phyloP scores from a whole-genome alignment of 2,888 invertebrate species.

The Pachycephus smyrnensis region DNA sequence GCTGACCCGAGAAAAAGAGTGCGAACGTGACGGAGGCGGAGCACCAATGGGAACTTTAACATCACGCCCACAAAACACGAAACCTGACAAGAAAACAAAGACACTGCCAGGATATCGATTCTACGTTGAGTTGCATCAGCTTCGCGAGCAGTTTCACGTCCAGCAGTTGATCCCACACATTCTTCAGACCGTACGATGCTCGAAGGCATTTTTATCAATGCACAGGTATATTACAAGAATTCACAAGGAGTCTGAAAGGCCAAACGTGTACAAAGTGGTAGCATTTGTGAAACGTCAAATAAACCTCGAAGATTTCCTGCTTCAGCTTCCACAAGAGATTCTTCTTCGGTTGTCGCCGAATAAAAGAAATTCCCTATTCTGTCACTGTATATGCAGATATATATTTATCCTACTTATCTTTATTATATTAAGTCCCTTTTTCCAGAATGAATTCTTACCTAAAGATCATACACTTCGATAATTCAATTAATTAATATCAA shows the following conservation, averaged over 20 bases:
- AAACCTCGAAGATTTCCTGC: constrained; percentile 15
- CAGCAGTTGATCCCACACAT: neutral
- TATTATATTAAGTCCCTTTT: neutral
- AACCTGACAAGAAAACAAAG: constrained; percentile 7
- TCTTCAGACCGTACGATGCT: neutral
- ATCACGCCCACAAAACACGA: neutral
- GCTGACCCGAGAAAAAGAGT: neutral
- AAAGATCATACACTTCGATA: neutral
- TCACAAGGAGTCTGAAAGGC: constrained; percentile 8
- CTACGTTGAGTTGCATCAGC: constrained; percentile 6
- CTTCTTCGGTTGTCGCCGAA: neutral
- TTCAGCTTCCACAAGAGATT: neutral
- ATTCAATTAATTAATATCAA: neutral
- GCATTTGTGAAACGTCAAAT: constrained; percentile 42
- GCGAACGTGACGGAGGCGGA: neutral
- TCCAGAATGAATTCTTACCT: neutral
- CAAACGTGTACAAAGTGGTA: constrained; percentile 46
- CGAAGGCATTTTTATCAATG: constrained; percentile 47
- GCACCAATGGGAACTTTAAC: neutral
- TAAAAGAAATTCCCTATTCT: neutral
- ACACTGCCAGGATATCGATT: neutral
- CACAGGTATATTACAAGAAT: neutral
- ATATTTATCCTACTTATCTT: neutral
- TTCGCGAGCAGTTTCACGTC: neutral
- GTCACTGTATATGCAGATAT: neutral